Evolutionary conservation across 2,888 invertebrate genomes (phyloP).

Genomic region (Metellina segmentata): DNA sequence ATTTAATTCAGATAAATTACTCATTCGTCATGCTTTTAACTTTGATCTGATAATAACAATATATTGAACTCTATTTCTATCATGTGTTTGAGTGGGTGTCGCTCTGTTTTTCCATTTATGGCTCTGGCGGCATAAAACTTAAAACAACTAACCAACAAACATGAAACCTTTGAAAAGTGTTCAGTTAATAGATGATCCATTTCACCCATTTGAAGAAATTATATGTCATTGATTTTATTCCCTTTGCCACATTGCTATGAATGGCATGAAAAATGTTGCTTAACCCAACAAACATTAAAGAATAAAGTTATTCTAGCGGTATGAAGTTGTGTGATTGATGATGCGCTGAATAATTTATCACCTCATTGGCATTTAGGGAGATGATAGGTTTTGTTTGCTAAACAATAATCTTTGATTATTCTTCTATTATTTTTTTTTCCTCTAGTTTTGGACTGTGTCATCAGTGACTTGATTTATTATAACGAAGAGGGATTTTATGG

Average conservation of each 20-base stretch:
- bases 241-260: neutral
- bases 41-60: too few species aligned
- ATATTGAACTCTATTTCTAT: too few species aligned
- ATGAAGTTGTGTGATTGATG: slow-evolving; percentile 28
- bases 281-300: neutral
- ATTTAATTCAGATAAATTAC: too few species aligned
- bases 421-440: neutral
- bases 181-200: too few species aligned
- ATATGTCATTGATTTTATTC: too few species aligned
- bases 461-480: neutral
- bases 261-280: neutral
- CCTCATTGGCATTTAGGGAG: slow-evolving; percentile 23
- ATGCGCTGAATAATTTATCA: slow-evolving; percentile 23
- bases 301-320: neutral
- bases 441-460: neutral
- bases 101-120: too few species aligned
- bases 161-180: too few species aligned
- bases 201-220: too few species aligned
- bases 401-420: slow-evolving; percentile 19
- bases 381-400: slow-evolving; percentile 37
- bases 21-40: too few species aligned
- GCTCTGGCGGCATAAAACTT: too few species aligned
- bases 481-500: neutral
- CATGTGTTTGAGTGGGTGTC: too few species aligned
- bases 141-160: too few species aligned